Evolutionary conservation across 1,140 invertebrate genomes (phyloP).

Genomic region (Heliconius hewitsoni): DNA sequence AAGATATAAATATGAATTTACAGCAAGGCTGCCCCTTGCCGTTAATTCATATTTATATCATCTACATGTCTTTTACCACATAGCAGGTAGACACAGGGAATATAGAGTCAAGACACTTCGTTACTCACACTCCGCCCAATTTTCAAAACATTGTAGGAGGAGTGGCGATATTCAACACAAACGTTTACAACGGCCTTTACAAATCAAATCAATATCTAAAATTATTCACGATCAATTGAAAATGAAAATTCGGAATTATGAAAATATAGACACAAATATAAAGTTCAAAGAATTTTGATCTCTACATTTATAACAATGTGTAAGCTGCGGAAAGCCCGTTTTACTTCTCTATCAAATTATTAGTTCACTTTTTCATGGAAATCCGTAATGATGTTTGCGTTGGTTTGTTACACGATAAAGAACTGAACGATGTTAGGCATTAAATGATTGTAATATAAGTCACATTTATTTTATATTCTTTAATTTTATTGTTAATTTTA

Average conservation of each 20-base stretch:
- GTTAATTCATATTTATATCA: no score
- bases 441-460: not conserved
- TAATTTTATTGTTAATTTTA: no score
- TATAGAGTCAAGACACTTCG: no score
- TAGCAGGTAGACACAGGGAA: no score
- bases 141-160: no score
- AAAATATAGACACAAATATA: not conserved
- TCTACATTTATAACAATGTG: not conserved
- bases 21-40: no score
- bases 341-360: not conserved
- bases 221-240: not conserved
- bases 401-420: constrained; percentile 2
- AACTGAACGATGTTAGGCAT: not conserved
- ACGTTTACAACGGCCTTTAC: no score
- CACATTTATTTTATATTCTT: not conserved
- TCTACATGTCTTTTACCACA: not conserved
- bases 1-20: no score
- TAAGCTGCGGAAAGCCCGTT: not conserved
- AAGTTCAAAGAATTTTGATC: not conserved
- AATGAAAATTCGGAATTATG: not conserved
- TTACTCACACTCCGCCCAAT: no score
- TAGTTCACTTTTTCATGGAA: constrained; percentile 1
- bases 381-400: not conserved
- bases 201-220: no score
- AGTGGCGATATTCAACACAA: no score